Conservation (phyloP, 2,113 vertebrate species). For the Etheostoma spectabile region DNA sequence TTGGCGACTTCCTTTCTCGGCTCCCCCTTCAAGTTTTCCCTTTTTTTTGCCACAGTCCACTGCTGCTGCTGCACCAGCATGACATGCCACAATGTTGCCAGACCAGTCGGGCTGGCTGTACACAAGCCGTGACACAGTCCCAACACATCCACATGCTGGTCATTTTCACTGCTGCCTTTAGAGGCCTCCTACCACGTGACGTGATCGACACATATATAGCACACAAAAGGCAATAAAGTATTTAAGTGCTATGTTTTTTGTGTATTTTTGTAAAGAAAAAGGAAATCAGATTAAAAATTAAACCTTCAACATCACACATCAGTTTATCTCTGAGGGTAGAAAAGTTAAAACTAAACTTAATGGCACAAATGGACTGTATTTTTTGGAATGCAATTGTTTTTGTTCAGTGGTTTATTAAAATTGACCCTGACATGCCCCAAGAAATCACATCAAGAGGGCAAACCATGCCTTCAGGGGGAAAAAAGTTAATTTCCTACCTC, state of each 20-base stretch:
- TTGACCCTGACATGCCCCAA: slow-evolving; percentile 8
- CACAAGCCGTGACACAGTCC: slow-evolving; percentile 51
- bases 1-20: slow-evolving; percentile 66
- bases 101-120: slow-evolving; percentile 72
- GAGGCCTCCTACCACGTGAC: not conserved
- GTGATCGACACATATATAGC: slow-evolving; percentile 4
- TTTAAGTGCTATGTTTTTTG: not conserved
- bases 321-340: not conserved
- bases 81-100: slow-evolving; percentile 71
- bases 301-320: not conserved
- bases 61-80: slow-evolving; percentile 30
- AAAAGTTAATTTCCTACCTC: slow-evolving; percentile 68
- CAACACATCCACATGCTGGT: slow-evolving; percentile 57
- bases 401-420: slow-evolving; percentile 26
- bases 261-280: not conserved
- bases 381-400: slow-evolving; percentile 2
- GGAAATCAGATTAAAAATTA: not conserved
- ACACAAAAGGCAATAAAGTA: not conserved
- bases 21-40: slow-evolving; percentile 26
- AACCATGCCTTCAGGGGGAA: slow-evolving; percentile 47
- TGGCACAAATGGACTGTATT: not conserved
- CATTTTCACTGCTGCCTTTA: slow-evolving; percentile 42
- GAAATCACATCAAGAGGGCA: slow-evolving; percentile 31
- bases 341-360: slow-evolving; percentile 7
- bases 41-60: slow-evolving; percentile 52